phyloP scores from a whole-genome alignment of 2,888 invertebrate genomes.

The Teinopalpus imperialis region DNA sequence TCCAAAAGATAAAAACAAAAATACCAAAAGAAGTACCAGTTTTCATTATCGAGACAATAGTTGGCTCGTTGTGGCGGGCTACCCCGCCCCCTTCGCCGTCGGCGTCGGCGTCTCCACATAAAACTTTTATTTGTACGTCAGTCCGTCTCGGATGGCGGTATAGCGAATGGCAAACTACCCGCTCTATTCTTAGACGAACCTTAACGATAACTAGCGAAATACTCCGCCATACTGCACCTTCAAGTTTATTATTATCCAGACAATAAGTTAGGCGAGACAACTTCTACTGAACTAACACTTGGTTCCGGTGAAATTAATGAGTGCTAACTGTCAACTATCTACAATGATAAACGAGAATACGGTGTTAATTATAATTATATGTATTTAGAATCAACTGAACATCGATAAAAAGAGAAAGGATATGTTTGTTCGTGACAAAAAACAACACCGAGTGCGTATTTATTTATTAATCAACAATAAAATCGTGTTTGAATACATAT shows the following conservation, averaged over 20 bases:
- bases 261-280: conserved; percentile 13
- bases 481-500: no score
- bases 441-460: no score
- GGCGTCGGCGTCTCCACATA: conserved; percentile 42
- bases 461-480: no score
- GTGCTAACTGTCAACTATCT: conserved; percentile 1
- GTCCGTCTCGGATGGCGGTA: conserved; percentile 41
- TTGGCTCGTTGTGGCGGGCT: conserved; percentile 21
- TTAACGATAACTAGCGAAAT: conserved; percentile 31
- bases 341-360: background rate
- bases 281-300: background rate
- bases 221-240: conserved; percentile 11
- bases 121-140: conserved; percentile 46
- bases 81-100: conserved; percentile 32
- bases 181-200: conserved; percentile 42
- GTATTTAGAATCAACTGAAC: no score
- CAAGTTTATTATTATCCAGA: conserved; percentile 27
- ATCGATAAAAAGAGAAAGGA: no score
- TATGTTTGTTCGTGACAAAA: no score
- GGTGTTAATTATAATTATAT: no score
- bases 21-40: conserved; percentile 23
- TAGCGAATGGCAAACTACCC: conserved; percentile 24
- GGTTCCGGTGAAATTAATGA: conserved; percentile 5
- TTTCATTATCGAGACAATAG: conserved; percentile 31
- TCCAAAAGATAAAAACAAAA: conserved; percentile 14